Evolutionary conservation across 2,888 invertebrate genomes (phyloP), one percentile per base, ranked within the genome.

Genomic region (Diaphora mendica): DNA sequence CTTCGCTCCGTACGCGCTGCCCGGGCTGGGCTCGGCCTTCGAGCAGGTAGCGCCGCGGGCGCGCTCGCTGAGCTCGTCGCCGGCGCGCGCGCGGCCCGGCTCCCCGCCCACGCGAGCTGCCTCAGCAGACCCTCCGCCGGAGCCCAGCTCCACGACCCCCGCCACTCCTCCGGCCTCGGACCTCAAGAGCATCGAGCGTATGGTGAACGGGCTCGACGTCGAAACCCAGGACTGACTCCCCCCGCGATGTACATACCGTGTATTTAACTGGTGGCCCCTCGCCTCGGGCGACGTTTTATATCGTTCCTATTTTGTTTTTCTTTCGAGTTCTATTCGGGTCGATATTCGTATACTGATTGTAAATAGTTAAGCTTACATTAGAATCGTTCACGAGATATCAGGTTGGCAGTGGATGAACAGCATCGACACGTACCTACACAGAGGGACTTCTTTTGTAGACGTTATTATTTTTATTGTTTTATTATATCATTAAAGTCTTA

Each of bases 121-220:
- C 91, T 86, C 96, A 88, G 84, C 95, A 9, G 95, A 94, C 81
- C 94, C 94, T 2, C 95, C 96, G 91, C 94, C 97, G 85, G 96
- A 87, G 90, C 96, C 87, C 7, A 96, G 96, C 39, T 94, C 95
- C 71, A 96, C 97, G 79, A 91, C 96, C 71, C 91, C 94, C 75
- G 87, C 91, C 83, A 97, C 96, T 80, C 96, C 96, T 79, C 96
- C 97, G 59, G 97, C 97, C 65, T 98, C 97, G 79, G 99, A 99
- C 94, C 97, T 99, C 84, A 99, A 99, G 95, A 99, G 98, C 93
- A 99, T 99, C 96, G 99, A 99, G 95, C 98, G 99, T 92, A 99
- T 99, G 99, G 99, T 99, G 84, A 99, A 99, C 94, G 99, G 99
- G 26, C 96, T 99, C 80, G 99, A 99, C 92, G 98, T 98, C 83